Evolutionary conservation across 2,888 invertebrate species (phyloP).

Genomic region (Coronaproctus castanopsis): DNA sequence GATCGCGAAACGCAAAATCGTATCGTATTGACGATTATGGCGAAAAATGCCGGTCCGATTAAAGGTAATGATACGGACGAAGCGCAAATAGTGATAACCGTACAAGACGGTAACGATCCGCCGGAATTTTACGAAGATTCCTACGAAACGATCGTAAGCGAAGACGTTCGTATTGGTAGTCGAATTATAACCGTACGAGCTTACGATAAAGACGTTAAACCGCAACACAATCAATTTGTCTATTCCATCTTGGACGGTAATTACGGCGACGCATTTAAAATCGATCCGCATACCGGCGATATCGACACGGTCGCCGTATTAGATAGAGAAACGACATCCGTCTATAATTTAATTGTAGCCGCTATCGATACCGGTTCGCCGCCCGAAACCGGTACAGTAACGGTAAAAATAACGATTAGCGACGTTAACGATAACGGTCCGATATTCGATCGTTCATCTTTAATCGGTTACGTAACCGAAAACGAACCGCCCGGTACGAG

Average conservation of each 20-base stretch:
- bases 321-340: slow-evolving; percentile 58
- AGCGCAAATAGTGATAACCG: slow-evolving; percentile 78
- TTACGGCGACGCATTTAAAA: slow-evolving; percentile 56
- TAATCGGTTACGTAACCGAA: slow-evolving; percentile 60
- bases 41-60: slow-evolving; percentile 85
- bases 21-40: slow-evolving; percentile 74
- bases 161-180: slow-evolving; percentile 54
- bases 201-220: slow-evolving; percentile 72
- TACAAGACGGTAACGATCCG: slow-evolving; percentile 91
- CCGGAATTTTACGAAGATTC: slow-evolving; percentile 65
- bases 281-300: slow-evolving; percentile 67
- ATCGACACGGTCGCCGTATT: slow-evolving; percentile 50
- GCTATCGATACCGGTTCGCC: slow-evolving; percentile 76
- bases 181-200: slow-evolving; percentile 60
- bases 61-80: slow-evolving; percentile 87
- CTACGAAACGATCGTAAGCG: slow-evolving; percentile 62
- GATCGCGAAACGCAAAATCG: slow-evolving; percentile 76
- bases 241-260: slow-evolving; percentile 76
- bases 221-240: slow-evolving; percentile 77
- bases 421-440: slow-evolving; percentile 93
- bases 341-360: slow-evolving; percentile 56
- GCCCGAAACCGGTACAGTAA: slow-evolving; percentile 77
- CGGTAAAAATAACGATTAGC: slow-evolving; percentile 53
- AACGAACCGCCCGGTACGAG: slow-evolving; percentile 67
- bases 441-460: slow-evolving; percentile 46